Base-by-base conservation (phyloP, 2,113 vertebrate species). In the Crotalus horridus region DNA sequence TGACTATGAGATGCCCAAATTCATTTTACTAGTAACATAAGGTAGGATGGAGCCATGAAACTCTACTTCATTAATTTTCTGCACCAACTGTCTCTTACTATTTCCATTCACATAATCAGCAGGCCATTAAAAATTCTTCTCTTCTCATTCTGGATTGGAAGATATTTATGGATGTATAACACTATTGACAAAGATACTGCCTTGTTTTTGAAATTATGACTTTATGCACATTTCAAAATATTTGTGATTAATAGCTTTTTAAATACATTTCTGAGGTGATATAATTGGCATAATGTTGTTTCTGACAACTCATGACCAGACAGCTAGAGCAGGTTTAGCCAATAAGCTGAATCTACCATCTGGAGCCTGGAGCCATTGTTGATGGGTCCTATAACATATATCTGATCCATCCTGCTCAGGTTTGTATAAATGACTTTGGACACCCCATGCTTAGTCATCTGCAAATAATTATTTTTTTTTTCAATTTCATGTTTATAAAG, bases 31-130 rank as follows among this genome's bases (percentile, higher is more conserved):
- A 94, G 95, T 96, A 96, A 96, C 95, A 96, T 97, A 97, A 96
- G 95, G 96, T 95, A 96, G 96, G 96, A 95, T 96, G 96, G 96
- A 96, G 95, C 96, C 95, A 97, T 96, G 96, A 97, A 97, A 97
- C 95, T 96, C 95, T 97, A 96, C 96, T 97, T 96, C 96, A 97
- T 97, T 97, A 96, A 97, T 97, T 97, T 96, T 96, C 96, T 96
- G 95, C 95, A 96, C 96, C 96, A 97, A 96, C 96, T 97, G 96
- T 96, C 97, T 97, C 96, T 96, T 97, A 96, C 94, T 96, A 96
- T 96, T 97, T 97, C 96, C 94, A 96, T 95, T 96, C 96, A 95
- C 93, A 96, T 96, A 96, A 97, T 96, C 96, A 96, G 96, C 96
- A 96, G 95, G 93, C 94, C 96, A 97, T 97, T 96, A 96, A 97